These are phyloP conservation scores for Drosophila melanocephala DNA, from an alignment of 2,888 invertebrate genomes.

Conservation along the genomic window DNA sequence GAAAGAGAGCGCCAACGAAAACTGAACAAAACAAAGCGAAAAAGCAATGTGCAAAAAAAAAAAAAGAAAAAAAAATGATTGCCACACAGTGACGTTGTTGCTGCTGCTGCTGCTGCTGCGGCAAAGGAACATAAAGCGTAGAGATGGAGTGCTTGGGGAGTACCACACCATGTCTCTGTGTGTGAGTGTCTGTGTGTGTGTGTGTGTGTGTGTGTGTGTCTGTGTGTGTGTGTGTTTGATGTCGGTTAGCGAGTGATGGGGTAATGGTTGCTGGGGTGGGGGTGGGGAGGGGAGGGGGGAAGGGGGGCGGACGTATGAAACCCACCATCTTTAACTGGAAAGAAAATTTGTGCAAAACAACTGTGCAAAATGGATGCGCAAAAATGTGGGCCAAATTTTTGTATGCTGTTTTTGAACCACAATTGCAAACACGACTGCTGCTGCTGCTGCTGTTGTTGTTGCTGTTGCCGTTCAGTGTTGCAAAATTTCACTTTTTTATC, in stretches of 20 bases:
- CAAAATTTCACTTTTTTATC: constrained; percentile 3
- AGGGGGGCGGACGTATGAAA: neutral
- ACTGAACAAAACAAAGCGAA: constrained; percentile 55
- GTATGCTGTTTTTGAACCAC: constrained; percentile 36
- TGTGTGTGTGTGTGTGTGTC: constrained; percentile 1
- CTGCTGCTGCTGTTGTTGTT: neutral
- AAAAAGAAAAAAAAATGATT: constrained; percentile 15
- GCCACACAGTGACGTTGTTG: constrained; percentile 48
- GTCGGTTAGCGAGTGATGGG: constrained; percentile 11
- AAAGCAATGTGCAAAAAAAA: constrained; percentile 41
- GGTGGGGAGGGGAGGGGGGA: fast-evolving
- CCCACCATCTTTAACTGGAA: constrained; percentile 50
- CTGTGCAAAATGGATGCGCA: constrained; percentile 51
- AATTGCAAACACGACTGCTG: constrained; percentile 15
- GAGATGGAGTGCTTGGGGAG: constrained; percentile 10
- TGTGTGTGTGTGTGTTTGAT: constrained; percentile 16
- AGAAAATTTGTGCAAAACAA: constrained; percentile 42
- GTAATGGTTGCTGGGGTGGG: neutral
- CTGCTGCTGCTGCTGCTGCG: constrained; percentile 16
- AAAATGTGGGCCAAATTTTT: constrained; percentile 67
- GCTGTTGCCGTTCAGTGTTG: neutral
- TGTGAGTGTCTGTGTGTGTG: constrained; percentile 6
- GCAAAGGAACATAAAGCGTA: constrained; percentile 28
- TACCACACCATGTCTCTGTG: constrained; percentile 1
- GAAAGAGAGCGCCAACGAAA: constrained; percentile 22